Evolutionary conservation across 2,888 invertebrate genomes (phyloP).

Genomic region (Drosophila kokeensis): DNA sequence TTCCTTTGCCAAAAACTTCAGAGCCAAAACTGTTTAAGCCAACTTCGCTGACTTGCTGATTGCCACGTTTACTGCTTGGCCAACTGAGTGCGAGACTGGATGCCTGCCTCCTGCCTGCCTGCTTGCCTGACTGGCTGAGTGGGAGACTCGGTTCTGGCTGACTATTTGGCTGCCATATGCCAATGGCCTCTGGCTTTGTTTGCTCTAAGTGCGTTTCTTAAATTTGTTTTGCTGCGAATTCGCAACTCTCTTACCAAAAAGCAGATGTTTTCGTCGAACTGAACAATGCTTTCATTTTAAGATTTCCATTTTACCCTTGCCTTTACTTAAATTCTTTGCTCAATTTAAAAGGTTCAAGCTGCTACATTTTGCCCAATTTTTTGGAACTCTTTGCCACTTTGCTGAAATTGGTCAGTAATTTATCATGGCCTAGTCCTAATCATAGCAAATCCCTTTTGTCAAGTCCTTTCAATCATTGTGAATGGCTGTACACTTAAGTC

Average conservation of each 20-base stretch:
- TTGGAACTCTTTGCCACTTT: background rate
- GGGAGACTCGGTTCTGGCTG: constrained; percentile 11
- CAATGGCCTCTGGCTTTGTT: constrained; percentile 79
- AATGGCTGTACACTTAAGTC: constrained; percentile 13
- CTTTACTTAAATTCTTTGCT: constrained; percentile 39
- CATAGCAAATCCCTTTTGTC: background rate
- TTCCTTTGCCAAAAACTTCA: background rate
- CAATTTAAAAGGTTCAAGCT: background rate
- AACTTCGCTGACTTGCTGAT: constrained; percentile 47
- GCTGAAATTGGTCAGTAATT: constrained; percentile 9
- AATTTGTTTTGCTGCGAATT: constrained; percentile 46
- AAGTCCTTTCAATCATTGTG: constrained; percentile 9
- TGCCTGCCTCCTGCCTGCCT: background rate
- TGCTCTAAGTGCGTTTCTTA: constrained; percentile 61
- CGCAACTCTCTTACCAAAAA: background rate
- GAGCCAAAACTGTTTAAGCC: constrained; percentile 20
- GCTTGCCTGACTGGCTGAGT: background rate
- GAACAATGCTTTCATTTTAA: constrained; percentile 19
- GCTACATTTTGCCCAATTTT: background rate
- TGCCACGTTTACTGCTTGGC: constrained; percentile 33
- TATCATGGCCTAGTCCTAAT: background rate
- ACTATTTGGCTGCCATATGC: constrained; percentile 48
- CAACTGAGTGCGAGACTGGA: constrained; percentile 26
- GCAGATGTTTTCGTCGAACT: constrained; percentile 32
- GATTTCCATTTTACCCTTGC: constrained; percentile 25